These are phyloP conservation scores for Archaeoteleia sp. DNA, from an alignment of 2,888 invertebrate species.

Conservation along the genomic window DNA sequence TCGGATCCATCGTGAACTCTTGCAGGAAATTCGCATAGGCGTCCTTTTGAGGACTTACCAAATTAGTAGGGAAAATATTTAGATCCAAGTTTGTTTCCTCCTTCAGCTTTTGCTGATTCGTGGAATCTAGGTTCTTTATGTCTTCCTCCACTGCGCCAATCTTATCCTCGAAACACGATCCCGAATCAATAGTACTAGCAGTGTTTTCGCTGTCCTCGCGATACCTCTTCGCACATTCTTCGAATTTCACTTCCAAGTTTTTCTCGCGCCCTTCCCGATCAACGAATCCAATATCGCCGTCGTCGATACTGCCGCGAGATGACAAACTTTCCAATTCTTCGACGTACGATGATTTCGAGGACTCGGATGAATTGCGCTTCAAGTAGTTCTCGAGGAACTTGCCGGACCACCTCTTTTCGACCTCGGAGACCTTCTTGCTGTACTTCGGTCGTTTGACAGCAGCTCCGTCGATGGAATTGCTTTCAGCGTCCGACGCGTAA, in stretches of 20 bases:
- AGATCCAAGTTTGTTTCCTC: no score
- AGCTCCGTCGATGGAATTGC: not conserved
- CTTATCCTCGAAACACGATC: constrained; percentile 65
- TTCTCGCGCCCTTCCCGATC: constrained; percentile 3
- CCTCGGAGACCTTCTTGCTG: constrained; percentile 65
- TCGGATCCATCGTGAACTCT: constrained; percentile 68
- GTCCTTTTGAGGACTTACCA: constrained; percentile 60
- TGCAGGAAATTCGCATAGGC: constrained; percentile 69
- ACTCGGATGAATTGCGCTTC: constrained; percentile 65
- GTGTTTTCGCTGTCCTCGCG: constrained; percentile 49
- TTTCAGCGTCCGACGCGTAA: constrained; percentile 54
- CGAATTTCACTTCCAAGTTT: constrained; percentile 41
- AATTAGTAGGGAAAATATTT: no score
- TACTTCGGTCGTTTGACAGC: constrained; percentile 56
- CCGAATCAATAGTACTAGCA: constrained; percentile 65
- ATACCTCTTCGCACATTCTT: constrained; percentile 29
- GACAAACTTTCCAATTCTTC: constrained; percentile 68
- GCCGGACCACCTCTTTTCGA: constrained; percentile 70
- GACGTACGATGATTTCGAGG: constrained; percentile 69
- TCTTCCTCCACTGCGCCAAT: constrained; percentile 62
- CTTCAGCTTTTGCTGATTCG: not conserved
- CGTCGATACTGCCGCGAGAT: constrained; percentile 56
- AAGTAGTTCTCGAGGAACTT: constrained; percentile 63
- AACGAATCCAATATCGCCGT: not conserved
- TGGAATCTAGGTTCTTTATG: constrained; percentile 35